A percentile compares a stretch with the other conserved stretches of the same genome.
Conservation (phyloP, 2,113 vertebrate species). For the Gasterosteus aculeatus region DNA sequence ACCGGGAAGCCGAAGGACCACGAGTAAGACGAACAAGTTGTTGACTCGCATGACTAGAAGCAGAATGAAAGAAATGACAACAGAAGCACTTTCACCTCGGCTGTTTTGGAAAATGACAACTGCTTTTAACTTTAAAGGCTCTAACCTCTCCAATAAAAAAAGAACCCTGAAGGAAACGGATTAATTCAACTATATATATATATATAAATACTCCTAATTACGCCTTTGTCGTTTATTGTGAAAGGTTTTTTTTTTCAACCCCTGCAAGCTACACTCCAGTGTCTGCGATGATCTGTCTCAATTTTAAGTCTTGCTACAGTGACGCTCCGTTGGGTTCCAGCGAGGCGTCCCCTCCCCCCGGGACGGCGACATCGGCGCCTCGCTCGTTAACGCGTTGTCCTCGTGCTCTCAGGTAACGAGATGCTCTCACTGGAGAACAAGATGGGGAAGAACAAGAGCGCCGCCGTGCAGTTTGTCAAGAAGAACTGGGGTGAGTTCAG, state of each 20-base stretch:
- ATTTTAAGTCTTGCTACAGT: constrained; percentile 63
- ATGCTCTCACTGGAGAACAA: constrained; percentile 90
- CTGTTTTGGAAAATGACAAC: too few species aligned
- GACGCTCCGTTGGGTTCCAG: not conserved
- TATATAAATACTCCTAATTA: too few species aligned
- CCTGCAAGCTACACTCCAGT: constrained; percentile 61
- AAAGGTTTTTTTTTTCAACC: not conserved
- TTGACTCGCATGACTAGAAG: too few species aligned
- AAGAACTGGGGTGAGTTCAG: constrained; percentile 86
- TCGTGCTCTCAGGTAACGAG: constrained; percentile 82
- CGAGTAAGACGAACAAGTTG: constrained; percentile 71
- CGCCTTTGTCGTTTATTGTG: not conserved
- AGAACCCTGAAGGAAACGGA: too few species aligned
- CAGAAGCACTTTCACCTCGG: too few species aligned
- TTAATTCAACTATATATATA: too few species aligned
- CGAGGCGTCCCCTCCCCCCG: not conserved
- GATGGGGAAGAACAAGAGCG: constrained; percentile 80
- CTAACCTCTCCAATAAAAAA: too few species aligned
- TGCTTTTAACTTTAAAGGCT: too few species aligned
- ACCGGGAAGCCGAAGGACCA: constrained; percentile 79
- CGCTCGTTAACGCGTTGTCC: fast-evolving
- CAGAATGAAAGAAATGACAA: too few species aligned
- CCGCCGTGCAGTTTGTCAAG: constrained; percentile 88
- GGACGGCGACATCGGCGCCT: fast-evolving
- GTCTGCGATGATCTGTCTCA: constrained; percentile 63